A percentile compares a stretch with the other conserved stretches of the same genome.
These are phyloP conservation scores for Morpho deidamia DNA, from an alignment of 2,888 invertebrate species.

Conservation along the genomic window DNA sequence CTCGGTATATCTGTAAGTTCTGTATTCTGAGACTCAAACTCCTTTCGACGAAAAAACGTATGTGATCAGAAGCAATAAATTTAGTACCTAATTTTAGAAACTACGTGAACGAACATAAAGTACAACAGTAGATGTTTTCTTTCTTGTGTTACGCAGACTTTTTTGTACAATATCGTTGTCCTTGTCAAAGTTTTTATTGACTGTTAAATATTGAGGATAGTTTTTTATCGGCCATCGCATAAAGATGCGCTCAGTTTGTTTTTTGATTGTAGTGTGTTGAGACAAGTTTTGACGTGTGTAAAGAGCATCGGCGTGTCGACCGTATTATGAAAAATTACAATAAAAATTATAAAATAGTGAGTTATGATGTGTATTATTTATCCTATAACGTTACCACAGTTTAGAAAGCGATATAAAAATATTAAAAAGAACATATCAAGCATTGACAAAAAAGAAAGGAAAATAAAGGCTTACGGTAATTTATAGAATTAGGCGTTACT, in stretches of 20 bases:
- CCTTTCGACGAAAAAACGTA: neutral
- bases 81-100: neutral
- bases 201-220: conserved; percentile 52
- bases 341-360: conserved; percentile 76
- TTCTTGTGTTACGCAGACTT: conserved; percentile 16
- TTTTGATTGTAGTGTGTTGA: conserved; percentile 34
- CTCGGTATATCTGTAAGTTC: too few relatives aligned
- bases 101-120: conserved; percentile 10
- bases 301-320: conserved; percentile 51
- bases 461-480: too few relatives aligned
- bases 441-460: too few relatives aligned
- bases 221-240: conserved; percentile 37
- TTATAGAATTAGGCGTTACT: too few relatives aligned
- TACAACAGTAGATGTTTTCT: conserved; percentile 19
- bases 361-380: conserved; percentile 36
- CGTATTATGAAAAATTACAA: conserved; percentile 76
- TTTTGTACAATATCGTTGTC: conserved; percentile 46
- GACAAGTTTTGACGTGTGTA: conserved; percentile 40
- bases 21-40: too few relatives aligned
- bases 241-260: conserved; percentile 33
- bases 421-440: neutral
- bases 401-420: neutral
- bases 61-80: conserved; percentile 10
- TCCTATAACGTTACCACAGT: neutral
- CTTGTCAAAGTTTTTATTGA: conserved; percentile 63